Conservation (phyloP, 2,113 vertebrate genomes). For the Zapornia atra region DNA sequence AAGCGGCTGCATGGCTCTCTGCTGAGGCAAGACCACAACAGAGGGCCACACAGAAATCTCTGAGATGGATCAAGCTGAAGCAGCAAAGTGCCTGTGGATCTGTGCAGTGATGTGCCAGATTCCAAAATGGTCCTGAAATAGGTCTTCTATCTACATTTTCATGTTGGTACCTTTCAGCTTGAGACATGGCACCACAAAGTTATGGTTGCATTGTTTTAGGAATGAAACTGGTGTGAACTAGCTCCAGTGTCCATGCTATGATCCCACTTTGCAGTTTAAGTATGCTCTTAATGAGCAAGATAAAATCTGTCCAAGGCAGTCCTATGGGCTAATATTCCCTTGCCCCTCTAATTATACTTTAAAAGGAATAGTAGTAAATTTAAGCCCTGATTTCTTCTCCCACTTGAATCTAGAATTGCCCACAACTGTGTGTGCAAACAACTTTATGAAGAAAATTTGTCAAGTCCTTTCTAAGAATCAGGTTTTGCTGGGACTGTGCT, state of each 20-base stretch:
- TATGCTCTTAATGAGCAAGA: not conserved
- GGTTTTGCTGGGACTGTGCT: not conserved
- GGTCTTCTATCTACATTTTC: accelerated
- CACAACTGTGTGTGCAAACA: accelerated
- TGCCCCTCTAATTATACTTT: not conserved
- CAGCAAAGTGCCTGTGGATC: not conserved
- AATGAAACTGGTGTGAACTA: not conserved
- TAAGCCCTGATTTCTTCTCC: not conserved
- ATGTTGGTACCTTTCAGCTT: not conserved
- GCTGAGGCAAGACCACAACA: too few relatives aligned
- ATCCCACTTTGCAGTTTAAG: not conserved
- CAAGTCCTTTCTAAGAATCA: not conserved
- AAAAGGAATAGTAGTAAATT: not conserved
- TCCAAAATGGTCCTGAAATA: not conserved
- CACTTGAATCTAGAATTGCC: not conserved
- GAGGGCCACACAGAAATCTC: not conserved
- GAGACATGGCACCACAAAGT: too few relatives aligned
- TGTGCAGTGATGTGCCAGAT: not conserved
- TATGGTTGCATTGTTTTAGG: not conserved
- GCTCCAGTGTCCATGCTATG: not conserved
- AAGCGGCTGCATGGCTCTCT: too few relatives aligned
- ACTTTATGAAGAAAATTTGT: not conserved
- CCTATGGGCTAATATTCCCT: not conserved
- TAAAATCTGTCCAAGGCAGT: not conserved
- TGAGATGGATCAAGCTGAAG: not conserved